Evolutionary conservation across 2,113 vertebrate genomes (phyloP).

Genomic region (Symphodus melops): DNA sequence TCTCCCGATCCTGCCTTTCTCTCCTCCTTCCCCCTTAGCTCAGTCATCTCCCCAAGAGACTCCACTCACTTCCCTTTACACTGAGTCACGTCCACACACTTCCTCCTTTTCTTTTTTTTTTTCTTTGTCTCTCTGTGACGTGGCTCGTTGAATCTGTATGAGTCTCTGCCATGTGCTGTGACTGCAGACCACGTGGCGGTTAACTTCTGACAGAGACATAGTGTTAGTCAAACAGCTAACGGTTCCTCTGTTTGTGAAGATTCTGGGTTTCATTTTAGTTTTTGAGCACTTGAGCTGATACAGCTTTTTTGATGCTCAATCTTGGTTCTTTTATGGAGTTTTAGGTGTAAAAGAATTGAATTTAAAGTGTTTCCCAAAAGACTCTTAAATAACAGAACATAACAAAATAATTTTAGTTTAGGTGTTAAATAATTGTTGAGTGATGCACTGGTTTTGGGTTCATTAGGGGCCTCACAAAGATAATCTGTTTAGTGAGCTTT

Average conservation of each 20-base stretch:
- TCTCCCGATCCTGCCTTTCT: neutral
- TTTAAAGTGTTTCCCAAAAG: too few species aligned
- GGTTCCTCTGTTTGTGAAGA: neutral
- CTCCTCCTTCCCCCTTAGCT: neutral
- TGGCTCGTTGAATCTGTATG: constrained; percentile 38
- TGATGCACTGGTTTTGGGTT: neutral
- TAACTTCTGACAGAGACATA: neutral
- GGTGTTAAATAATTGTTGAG: neutral
- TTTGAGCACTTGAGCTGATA: too few species aligned
- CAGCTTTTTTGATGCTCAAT: neutral
- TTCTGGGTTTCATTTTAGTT: neutral
- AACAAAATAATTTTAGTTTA: too few species aligned
- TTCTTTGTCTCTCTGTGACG: constrained; percentile 13
- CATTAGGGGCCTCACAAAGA: neutral
- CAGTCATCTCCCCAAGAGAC: constrained; percentile 10
- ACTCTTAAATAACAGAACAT: too few species aligned
- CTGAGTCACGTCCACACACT: constrained; percentile 55
- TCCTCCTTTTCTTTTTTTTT: constrained; percentile 33
- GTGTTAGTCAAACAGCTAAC: neutral
- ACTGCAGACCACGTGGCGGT: constrained; percentile 32
- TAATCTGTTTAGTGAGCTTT: too few species aligned
- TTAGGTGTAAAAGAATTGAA: neutral
- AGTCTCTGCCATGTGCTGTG: constrained; percentile 20
- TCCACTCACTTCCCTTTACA: constrained; percentile 28
- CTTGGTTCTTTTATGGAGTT: too few species aligned